phyloP scores from a whole-genome alignment of 2,113 vertebrate species.

The Eira barbara region DNA sequence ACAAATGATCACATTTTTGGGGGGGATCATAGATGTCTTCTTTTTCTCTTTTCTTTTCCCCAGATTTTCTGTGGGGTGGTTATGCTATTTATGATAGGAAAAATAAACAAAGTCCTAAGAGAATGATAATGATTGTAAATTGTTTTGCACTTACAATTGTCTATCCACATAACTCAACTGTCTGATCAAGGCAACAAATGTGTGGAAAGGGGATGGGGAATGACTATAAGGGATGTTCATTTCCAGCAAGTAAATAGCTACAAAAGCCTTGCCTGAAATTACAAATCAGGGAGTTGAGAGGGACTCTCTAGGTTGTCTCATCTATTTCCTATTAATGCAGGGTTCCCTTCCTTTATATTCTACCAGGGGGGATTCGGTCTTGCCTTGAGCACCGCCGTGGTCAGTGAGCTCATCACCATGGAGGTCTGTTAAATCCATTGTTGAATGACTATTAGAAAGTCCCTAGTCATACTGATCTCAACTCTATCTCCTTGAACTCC shows the following conservation, averaged over 20 bases:
- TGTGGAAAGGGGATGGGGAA: not conserved
- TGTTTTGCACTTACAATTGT: not conserved
- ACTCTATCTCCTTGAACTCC: not conserved
- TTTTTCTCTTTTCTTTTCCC: not conserved
- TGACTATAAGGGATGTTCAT: not conserved
- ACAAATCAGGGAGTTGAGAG: not conserved
- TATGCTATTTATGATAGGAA: not conserved
- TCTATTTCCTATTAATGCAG: not conserved
- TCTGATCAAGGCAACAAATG: not conserved
- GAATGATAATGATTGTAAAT: not conserved
- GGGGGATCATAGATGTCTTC: not conserved
- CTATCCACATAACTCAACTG: not conserved
- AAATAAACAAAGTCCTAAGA: not conserved
- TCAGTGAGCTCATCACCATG: not conserved
- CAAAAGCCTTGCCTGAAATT: not conserved
- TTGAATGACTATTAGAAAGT: not conserved
- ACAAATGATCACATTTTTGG: not conserved
- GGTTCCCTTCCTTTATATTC: too few species aligned
- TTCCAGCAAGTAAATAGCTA: not conserved
- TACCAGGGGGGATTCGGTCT: not conserved
- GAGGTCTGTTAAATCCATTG: not conserved
- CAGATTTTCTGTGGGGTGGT: not conserved
- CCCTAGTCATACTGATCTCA: not conserved
- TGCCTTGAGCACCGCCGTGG: not conserved
- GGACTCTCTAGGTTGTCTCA: not conserved